Evolutionary conservation across 2,888 invertebrate species (phyloP), one percentile per base, ranked within the genome.

Genomic region (Orthosia gothica): DNA sequence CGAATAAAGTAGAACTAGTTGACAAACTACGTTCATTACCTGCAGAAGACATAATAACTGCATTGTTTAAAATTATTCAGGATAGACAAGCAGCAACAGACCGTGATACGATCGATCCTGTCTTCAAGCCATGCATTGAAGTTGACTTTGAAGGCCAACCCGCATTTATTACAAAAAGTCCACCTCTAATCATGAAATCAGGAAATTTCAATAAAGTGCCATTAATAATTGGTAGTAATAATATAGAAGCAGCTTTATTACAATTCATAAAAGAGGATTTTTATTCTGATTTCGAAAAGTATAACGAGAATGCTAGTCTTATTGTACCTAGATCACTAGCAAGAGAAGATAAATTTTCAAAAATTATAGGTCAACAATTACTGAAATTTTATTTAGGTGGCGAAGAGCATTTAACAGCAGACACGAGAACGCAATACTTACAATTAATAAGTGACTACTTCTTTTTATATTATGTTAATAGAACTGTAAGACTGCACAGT

Each of bases 61-160:
- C 91, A 12, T 89, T 89, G 80, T 16, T 23, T 52, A 79, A 79
- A n/a, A 87, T 93, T 75, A 54, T 69, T 26, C 15, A 67, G 3
- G 71, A 86, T 59, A 74, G 74, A 26, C 20, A 68, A 20, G 67
- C 76, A 47, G 32, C 71, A 62, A 83, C 84, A 59, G 87, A 90
- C 45, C 82, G 82, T 71, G 90, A 93, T 78, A 73, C 88, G 13
- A 89, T 95, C 74, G 92, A 95, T 83, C 78, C 91, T 12, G 74
- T 92, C 57, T 96, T 96, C 71, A 96, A 95, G 79, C 96, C 96
- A 0, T 95, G 94, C 79, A 93, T 96, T 74, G 96, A 96, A 88
- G 87, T 92, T 55, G 95, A 96, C 76, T 94, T 94, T 77, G 96
- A 96, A 89, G 95, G 96, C 0, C 93, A 94, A 78, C 92, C 94